Percentiles rank a stretch among this genome's conserved stretches.
phyloP scores from a whole-genome alignment of 2,797 vertebrate genomes.

The Agapornis canus region DNA sequence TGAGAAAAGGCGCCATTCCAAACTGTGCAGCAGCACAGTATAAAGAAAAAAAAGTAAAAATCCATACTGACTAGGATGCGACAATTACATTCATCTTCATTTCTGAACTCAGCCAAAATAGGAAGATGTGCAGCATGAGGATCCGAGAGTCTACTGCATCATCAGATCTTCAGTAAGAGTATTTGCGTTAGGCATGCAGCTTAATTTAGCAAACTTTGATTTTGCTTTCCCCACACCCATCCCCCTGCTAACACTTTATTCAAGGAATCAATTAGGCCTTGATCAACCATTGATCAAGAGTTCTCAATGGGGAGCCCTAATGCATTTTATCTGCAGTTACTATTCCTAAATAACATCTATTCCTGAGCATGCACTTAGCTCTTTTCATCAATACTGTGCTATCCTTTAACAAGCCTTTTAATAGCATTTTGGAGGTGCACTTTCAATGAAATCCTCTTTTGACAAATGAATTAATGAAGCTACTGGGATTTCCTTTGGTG shows the following conservation, averaged over 20 bases:
- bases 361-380: slow-evolving; percentile 51
- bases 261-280: slow-evolving; percentile 35
- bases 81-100: background rate
- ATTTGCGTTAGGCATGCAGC: background rate
- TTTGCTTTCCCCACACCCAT: background rate
- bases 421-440: slow-evolving; percentile 29
- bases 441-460: slow-evolving; percentile 10
- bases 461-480: slow-evolving; percentile 45
- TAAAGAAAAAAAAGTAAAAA: background rate
- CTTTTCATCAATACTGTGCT: slow-evolving; percentile 20
- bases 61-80: background rate
- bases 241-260: slow-evolving; percentile 41
- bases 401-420: slow-evolving; percentile 20
- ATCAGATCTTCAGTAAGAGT: background rate
- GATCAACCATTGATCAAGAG: slow-evolving; percentile 34
- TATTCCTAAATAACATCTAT: slow-evolving; percentile 25
- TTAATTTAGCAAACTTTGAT: slow-evolving; percentile 44
- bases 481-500: background rate
- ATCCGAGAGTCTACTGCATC: background rate
- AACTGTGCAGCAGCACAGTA: background rate
- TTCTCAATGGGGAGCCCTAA: slow-evolving; percentile 15
- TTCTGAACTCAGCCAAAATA: background rate
- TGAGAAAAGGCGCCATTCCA: background rate
- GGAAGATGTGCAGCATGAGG: background rate
- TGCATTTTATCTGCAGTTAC: slow-evolving; percentile 50